Percentiles rank a stretch among this genome's conserved stretches.
Evolutionary conservation across 2,113 vertebrate genomes (phyloP).

Genomic region (Piprites chloris): DNA sequence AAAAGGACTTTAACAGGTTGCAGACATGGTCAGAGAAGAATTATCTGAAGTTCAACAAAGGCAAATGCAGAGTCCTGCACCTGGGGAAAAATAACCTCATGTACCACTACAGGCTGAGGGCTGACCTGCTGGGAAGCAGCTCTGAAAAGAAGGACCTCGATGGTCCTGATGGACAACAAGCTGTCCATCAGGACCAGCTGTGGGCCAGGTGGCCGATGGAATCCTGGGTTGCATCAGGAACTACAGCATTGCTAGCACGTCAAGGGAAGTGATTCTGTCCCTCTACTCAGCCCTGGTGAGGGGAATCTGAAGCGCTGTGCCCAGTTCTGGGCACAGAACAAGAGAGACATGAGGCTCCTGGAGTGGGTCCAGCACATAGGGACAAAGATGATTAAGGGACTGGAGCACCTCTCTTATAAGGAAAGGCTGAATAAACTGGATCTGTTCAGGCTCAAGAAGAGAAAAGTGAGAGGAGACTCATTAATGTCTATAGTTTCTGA

Average conservation of each 20-base stretch:
- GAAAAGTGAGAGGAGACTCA: neutral
- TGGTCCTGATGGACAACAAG: neutral
- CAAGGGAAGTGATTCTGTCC: neutral
- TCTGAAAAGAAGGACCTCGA: neutral
- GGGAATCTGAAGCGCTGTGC: neutral
- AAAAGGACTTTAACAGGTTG: neutral
- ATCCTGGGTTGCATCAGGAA: neutral
- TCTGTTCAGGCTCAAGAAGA: neutral
- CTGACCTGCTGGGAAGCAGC: neutral
- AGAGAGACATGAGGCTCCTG: neutral
- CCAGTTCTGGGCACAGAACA: neutral
- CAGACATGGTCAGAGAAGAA: neutral
- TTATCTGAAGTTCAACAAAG: neutral
- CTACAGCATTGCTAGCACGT: neutral
- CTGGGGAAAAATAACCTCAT: neutral
- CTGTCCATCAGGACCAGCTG: neutral
- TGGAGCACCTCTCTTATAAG: neutral
- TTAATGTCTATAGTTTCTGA: neutral
- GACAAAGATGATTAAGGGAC: neutral
- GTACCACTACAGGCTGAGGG: neutral
- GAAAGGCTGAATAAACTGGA: neutral
- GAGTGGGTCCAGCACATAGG: neutral
- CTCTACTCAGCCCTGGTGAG: neutral
- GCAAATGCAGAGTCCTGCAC: neutral
- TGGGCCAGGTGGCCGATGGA: neutral